phyloP scores from a whole-genome alignment of 2,888 invertebrate species.

The Rotaria macrura region DNA sequence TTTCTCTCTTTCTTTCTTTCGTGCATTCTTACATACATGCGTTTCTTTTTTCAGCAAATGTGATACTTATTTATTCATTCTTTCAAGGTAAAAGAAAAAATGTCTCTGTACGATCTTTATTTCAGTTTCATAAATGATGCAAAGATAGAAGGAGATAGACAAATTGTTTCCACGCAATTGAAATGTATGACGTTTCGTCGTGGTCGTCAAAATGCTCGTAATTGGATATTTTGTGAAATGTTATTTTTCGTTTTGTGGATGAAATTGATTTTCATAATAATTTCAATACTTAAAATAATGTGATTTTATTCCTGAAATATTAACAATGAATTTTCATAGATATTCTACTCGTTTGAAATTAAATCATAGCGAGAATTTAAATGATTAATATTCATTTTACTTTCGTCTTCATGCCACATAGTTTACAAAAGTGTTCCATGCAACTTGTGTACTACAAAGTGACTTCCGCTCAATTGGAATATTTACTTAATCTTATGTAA shows the following conservation, averaged over 20 bases:
- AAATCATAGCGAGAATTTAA: not conserved
- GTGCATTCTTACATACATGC: not conserved
- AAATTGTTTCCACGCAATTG: too few species aligned
- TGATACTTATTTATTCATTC: not conserved
- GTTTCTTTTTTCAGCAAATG: not conserved
- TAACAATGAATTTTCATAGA: not conserved
- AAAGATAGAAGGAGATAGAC: not conserved
- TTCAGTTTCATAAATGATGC: not conserved
- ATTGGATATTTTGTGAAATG: not conserved
- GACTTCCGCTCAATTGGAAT: not conserved
- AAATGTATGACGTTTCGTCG: not conserved
- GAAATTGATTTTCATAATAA: too few species aligned
- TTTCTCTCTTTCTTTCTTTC: not conserved
- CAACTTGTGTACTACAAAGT: too few species aligned
- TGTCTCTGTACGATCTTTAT: not conserved
- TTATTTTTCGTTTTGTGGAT: not conserved
- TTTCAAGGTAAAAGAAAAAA: not conserved
- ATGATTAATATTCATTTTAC: not conserved
- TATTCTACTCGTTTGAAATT: too few species aligned
- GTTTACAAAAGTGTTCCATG: too few species aligned
- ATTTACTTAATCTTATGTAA: not conserved
- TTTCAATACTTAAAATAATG: too few species aligned
- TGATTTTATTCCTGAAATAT: not conserved
- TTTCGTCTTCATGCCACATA: too few species aligned
- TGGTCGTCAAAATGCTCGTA: too few species aligned